Conservation (phyloP, 2,888 invertebrate genomes). For the Horisme vitalbata region DNA sequence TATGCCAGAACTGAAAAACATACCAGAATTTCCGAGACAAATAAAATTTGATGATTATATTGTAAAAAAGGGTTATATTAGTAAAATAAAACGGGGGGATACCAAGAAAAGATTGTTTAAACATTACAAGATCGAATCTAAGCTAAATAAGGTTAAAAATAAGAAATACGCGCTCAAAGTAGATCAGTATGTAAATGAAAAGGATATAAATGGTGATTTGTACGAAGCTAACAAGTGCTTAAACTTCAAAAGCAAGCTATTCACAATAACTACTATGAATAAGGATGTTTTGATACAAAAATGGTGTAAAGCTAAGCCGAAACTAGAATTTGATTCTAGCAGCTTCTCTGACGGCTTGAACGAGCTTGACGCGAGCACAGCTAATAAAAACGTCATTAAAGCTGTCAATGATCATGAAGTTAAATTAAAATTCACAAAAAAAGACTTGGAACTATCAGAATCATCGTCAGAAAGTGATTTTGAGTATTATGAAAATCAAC, state of each 20-base stretch:
- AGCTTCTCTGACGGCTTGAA: slow-evolving; percentile 46
- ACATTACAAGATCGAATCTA: slow-evolving; percentile 39
- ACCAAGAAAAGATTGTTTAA: slow-evolving; percentile 40
- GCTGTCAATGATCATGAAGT: slow-evolving; percentile 34
- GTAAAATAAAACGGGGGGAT: slow-evolving; percentile 45
- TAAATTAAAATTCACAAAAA: slow-evolving; percentile 53
- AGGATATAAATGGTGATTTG: slow-evolving; percentile 43
- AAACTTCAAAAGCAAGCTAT: slow-evolving; percentile 47
- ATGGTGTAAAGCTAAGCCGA: slow-evolving; percentile 49
- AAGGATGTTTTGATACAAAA: slow-evolving; percentile 41
- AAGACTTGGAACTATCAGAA: slow-evolving; percentile 58
- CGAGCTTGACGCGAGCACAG: slow-evolving; percentile 40
- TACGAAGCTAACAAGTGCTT: slow-evolving; percentile 53
- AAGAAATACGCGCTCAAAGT: slow-evolving; percentile 44
- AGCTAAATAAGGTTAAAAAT: slow-evolving; percentile 27
- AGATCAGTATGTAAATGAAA: slow-evolving; percentile 45
- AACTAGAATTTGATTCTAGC: slow-evolving; percentile 35
- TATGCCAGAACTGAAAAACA: slow-evolving; percentile 65
- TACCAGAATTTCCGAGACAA: slow-evolving; percentile 75
- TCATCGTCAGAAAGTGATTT: slow-evolving; percentile 66
- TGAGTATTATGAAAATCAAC: slow-evolving; percentile 48
- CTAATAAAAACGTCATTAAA: slow-evolving; percentile 41
- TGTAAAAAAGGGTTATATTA: slow-evolving; percentile 58
- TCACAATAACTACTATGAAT: slow-evolving; percentile 43
- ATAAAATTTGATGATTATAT: slow-evolving; percentile 57